Evolutionary conservation across 2,888 invertebrate species (phyloP).

Genomic region (Apeira syringaria): DNA sequence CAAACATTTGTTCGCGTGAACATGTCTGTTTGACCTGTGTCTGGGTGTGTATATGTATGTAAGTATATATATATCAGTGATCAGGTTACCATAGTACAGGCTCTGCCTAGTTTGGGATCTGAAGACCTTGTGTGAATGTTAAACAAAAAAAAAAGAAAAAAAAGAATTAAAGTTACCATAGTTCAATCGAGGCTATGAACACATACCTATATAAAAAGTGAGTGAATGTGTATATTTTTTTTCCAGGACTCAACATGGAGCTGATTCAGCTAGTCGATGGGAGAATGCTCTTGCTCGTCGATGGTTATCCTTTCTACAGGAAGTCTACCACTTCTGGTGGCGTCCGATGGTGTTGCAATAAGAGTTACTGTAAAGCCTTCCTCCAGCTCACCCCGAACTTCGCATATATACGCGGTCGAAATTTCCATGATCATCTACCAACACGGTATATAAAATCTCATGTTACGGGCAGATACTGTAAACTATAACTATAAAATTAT

Average conservation of each 20-base stretch:
- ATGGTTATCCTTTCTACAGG: conserved; percentile 46
- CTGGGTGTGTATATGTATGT: no score
- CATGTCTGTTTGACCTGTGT: no score
- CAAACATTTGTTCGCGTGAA: no score
- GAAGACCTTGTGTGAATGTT: no score
- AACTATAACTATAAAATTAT: conserved; percentile 8
- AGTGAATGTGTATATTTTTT: conserved; percentile 12
- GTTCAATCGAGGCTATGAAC: no score
- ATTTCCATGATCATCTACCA: conserved; percentile 17
- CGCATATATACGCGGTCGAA: conserved; percentile 11
- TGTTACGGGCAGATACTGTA: conserved; percentile 17
- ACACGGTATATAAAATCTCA: conserved; percentile 9
- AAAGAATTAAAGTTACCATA: no score
- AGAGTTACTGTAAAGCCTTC: conserved; percentile 41
- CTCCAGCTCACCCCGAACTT: conserved; percentile 33
- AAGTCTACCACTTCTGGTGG: conserved; percentile 28
- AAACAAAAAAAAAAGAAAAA: no score
- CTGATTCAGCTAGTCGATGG: conserved; percentile 42
- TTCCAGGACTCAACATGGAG: conserved; percentile 19
- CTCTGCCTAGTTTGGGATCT: no score
- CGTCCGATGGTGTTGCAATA: conserved; percentile 46
- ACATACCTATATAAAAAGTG: no score
- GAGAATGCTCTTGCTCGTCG: conserved; percentile 36
- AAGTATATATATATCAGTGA: no score
- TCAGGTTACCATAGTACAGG: no score